These are phyloP conservation scores for Koerneria pararmatus DNA, from an alignment of 2,888 invertebrate species.

Conservation along the genomic window DNA sequence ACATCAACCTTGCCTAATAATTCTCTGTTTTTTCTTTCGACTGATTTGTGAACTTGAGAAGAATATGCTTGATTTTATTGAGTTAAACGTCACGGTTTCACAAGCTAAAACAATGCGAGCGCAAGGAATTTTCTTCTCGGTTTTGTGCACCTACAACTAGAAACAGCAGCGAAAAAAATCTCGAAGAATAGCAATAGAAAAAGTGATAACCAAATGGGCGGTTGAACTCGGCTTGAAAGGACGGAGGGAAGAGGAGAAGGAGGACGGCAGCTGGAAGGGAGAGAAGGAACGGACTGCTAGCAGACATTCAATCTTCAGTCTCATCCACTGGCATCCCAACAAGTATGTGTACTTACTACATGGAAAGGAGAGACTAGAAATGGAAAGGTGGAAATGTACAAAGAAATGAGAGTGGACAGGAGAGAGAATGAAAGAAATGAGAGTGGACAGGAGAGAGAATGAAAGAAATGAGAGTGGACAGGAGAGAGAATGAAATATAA, in stretches of 20 bases:
- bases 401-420: background rate
- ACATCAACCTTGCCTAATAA: no score
- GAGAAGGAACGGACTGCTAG: no score
- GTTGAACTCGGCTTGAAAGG: background rate
- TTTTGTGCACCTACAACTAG: no score
- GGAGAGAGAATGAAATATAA: conserved; percentile 7
- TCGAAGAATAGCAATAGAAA: no score
- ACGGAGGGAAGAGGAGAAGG: background rate
- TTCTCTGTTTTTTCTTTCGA: no score
- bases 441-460: conserved; percentile 1
- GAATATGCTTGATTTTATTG: no score
- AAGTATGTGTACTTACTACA: conserved; percentile 1
- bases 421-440: background rate
- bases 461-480: background rate
- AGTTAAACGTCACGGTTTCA: no score
- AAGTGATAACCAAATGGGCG: conserved; percentile 9
- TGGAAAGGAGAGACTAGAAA: conserved; percentile 1
- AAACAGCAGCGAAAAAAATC: no score
- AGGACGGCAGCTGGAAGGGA: no score
- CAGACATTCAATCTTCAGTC: background rate
- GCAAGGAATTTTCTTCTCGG: no score
- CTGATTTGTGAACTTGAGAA: no score
- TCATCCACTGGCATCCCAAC: conserved; percentile 6
- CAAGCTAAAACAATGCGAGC: no score
- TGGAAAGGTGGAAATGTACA: background rate